Conservation (phyloP, 2,797 vertebrate species). For the Staurois parvus region DNA sequence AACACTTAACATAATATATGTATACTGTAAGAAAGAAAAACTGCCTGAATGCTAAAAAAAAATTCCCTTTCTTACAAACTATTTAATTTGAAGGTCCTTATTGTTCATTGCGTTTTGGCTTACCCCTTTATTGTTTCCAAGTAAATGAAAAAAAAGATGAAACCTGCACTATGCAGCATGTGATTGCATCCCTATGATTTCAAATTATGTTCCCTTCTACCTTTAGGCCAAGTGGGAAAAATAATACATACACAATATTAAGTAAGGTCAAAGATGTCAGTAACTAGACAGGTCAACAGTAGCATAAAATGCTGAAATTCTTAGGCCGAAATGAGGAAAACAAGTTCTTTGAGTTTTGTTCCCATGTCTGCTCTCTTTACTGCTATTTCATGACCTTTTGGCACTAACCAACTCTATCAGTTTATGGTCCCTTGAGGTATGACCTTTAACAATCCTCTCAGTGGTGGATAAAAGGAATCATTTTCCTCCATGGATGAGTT, state of each 20-base stretch:
- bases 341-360: slow-evolving; percentile 39
- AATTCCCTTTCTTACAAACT: background rate
- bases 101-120: background rate
- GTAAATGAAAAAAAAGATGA: background rate
- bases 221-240: slow-evolving; percentile 17
- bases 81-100: background rate
- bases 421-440: slow-evolving; percentile 58
- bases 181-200: slow-evolving; percentile 8
- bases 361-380: slow-evolving; percentile 43
- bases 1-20: too few species aligned
- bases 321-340: slow-evolving; percentile 36
- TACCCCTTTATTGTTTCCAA: background rate
- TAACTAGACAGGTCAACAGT: slow-evolving; percentile 31
- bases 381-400: slow-evolving; percentile 57
- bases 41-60: background rate
- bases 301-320: slow-evolving; percentile 37
- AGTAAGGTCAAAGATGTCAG: slow-evolving; percentile 44
- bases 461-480: slow-evolving; percentile 59
- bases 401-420: slow-evolving; percentile 57
- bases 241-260: slow-evolving; percentile 37
- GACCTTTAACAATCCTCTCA: slow-evolving; percentile 58
- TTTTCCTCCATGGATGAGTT: slow-evolving; percentile 57
- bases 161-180: background rate
- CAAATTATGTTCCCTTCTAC: slow-evolving; percentile 6
- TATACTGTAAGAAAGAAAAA: too few species aligned